Percentiles rank a stretch among this genome's conserved stretches.
Evolutionary conservation across 2,888 invertebrate species (phyloP).

Genomic region (Elegia similella): DNA sequence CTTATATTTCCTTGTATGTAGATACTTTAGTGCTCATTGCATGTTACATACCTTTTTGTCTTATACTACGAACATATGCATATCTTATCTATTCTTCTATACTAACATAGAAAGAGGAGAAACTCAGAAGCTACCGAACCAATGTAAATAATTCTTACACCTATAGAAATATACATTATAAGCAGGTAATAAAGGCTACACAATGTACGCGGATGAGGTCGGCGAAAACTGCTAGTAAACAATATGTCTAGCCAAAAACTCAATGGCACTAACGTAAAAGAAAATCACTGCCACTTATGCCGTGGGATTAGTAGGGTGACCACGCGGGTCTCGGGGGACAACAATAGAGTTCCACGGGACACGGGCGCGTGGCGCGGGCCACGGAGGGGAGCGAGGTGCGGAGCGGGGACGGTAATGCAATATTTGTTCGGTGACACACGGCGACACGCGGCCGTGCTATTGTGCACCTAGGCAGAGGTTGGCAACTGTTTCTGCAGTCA

Average conservation of each 20-base stretch:
- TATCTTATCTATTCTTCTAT: too few relatives aligned
- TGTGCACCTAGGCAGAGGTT: conserved; percentile 66
- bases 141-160: too few relatives aligned
- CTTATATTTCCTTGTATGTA: too few relatives aligned
- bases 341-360: conserved; percentile 54
- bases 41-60: too few relatives aligned
- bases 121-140: too few relatives aligned
- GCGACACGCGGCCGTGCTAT: conserved; percentile 66
- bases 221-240: too few relatives aligned
- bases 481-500: conserved; percentile 36
- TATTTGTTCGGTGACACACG: conserved; percentile 78
- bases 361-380: conserved; percentile 40
- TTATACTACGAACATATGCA: too few relatives aligned
- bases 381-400: conserved; percentile 25
- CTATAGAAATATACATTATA: too few relatives aligned
- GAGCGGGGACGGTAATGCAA: conserved; percentile 58
- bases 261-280: conserved; percentile 32
- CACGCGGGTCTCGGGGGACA: conserved; percentile 47
- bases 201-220: too few relatives aligned
- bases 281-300: conserved; percentile 59
- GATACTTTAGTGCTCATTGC: too few relatives aligned
- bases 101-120: too few relatives aligned
- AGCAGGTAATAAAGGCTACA: too few relatives aligned
- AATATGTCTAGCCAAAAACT: conserved; percentile 15
- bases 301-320: conserved; percentile 68